A percentile compares a stretch with the other conserved stretches of the same genome.
Evolutionary conservation across 2,888 invertebrate genomes (phyloP).

Genomic region (Trilocha varians): DNA sequence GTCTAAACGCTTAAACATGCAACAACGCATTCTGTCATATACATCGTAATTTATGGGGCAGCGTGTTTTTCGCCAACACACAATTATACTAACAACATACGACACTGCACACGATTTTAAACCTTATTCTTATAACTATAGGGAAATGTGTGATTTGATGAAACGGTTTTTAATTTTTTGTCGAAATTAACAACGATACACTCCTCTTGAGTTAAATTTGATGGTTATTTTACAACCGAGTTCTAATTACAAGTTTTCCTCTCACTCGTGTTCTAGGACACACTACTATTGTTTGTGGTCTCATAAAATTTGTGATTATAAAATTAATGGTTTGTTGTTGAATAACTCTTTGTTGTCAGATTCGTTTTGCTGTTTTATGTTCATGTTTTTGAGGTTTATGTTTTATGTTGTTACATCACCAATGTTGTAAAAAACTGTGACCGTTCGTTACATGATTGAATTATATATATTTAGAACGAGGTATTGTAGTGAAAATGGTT

Average conservation of each 20-base stretch:
- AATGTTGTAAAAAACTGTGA: too few species aligned
- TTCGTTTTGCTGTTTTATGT: constrained; percentile 29
- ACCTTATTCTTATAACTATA: constrained; percentile 15
- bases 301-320: constrained; percentile 42
- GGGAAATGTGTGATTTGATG: constrained; percentile 6
- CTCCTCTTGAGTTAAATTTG: constrained; percentile 54
- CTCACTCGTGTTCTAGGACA: constrained; percentile 47
- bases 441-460: too few species aligned
- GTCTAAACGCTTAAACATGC: constrained; percentile 53
- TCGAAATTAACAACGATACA: constrained; percentile 39
- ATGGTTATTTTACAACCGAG: constrained; percentile 67
- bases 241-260: constrained; percentile 67
- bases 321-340: constrained; percentile 48
- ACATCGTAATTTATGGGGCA: constrained; percentile 59
- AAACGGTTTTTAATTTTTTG: constrained; percentile 12
- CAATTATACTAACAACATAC: constrained; percentile 1
- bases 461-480: too few species aligned
- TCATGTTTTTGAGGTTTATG: not conserved
- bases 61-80: constrained; percentile 28
- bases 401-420: not conserved
- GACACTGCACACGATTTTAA: constrained; percentile 10
- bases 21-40: constrained; percentile 64
- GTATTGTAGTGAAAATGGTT: too few species aligned
- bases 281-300: constrained; percentile 47
- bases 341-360: constrained; percentile 53